Evolutionary conservation across 2,797 vertebrate species (phyloP).

Genomic region (Falco berigora): DNA sequence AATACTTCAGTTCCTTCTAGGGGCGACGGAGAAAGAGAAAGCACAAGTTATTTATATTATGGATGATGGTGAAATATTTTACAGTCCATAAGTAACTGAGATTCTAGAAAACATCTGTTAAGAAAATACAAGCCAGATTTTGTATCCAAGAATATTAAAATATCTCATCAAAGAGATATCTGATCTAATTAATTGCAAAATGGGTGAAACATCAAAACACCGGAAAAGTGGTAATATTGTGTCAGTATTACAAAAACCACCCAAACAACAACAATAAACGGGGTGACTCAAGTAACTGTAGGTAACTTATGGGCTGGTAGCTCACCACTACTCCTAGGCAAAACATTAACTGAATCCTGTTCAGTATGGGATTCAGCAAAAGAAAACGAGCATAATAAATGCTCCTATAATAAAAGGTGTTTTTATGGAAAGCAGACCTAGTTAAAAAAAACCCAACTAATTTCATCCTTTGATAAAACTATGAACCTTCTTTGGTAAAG

Average conservation of each 20-base stretch:
- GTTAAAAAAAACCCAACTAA: not conserved
- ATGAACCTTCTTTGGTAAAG: not conserved
- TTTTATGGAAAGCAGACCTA: not conserved
- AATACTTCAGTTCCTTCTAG: not conserved
- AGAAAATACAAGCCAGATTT: not conserved
- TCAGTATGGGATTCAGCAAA: not conserved
- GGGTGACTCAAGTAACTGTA: not conserved
- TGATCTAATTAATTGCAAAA: not conserved
- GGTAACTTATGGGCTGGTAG: not conserved
- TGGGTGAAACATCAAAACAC: not conserved
- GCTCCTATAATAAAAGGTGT: not conserved
- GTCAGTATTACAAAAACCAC: not conserved
- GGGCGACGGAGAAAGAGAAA: not conserved
- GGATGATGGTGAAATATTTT: not conserved
- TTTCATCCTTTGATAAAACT: not conserved
- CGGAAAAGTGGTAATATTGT: not conserved
- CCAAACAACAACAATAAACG: not conserved
- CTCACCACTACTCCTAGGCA: not conserved
- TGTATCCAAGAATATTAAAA: not conserved
- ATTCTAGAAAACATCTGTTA: not conserved
- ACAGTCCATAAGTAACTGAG: not conserved
- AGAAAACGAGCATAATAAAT: not conserved
- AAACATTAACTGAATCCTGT: not conserved
- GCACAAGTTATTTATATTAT: not conserved
- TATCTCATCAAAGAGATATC: not conserved